Percentiles rank a stretch among this genome's conserved stretches.
phyloP scores from a whole-genome alignment of 2,797 vertebrate species.

The Ctenopoma kingsleyae region DNA sequence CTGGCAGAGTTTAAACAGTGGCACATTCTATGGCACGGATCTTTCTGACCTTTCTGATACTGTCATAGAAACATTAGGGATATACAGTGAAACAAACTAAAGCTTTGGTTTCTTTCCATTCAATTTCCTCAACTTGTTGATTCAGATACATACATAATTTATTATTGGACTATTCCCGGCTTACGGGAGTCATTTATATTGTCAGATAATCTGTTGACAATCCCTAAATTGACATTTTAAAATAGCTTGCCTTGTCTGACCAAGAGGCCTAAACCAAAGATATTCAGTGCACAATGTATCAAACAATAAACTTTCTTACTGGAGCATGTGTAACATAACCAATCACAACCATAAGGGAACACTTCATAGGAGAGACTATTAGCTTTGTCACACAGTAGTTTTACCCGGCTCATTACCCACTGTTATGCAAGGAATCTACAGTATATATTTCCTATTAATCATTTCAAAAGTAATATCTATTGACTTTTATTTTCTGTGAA shows the following conservation, averaged over 20 bases:
- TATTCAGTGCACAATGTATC: not conserved
- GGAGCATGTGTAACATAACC: slow-evolving; percentile 42
- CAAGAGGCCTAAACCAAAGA: not conserved
- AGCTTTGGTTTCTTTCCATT: slow-evolving; percentile 3
- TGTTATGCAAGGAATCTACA: slow-evolving; percentile 54
- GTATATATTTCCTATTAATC: slow-evolving; percentile 66
- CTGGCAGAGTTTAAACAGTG: slow-evolving; percentile 49
- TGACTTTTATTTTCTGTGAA: slow-evolving; percentile 68
- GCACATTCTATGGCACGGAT: slow-evolving; percentile 30
- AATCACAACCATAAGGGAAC: slow-evolving; percentile 49
- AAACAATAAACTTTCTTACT: not conserved
- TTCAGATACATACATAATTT: slow-evolving; percentile 20
- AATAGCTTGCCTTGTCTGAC: slow-evolving; percentile 9
- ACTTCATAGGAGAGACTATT: slow-evolving; percentile 59
- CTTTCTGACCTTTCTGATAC: slow-evolving; percentile 51
- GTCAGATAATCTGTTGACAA: slow-evolving; percentile 3
- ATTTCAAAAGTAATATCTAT: slow-evolving; percentile 69
- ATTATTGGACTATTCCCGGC: not conserved
- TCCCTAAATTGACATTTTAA: slow-evolving; percentile 7
- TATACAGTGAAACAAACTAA: slow-evolving; percentile 8
- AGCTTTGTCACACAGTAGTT: slow-evolving; percentile 66
- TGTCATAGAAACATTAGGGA: slow-evolving; percentile 37
- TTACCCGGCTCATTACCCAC: slow-evolving; percentile 76
- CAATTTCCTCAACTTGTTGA: not conserved
- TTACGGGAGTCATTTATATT: slow-evolving; percentile 5